A percentile compares a stretch with the other conserved stretches of the same genome.
phyloP scores from a whole-genome alignment of 2,113 vertebrate species.

The Vombatus ursinus region DNA sequence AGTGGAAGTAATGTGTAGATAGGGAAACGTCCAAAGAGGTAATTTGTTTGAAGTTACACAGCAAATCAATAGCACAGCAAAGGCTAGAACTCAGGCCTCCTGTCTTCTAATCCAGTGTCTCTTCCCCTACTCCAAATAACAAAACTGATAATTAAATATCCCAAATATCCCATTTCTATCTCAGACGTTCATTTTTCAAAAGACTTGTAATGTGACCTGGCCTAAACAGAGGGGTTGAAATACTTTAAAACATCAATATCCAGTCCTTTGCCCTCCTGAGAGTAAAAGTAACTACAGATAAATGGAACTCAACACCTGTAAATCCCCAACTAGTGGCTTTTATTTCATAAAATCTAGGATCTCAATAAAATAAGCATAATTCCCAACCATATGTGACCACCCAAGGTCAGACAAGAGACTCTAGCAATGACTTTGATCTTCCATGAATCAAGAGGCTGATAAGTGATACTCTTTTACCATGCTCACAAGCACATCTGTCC shows the following conservation, averaged over 20 bases:
- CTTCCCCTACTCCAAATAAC: background rate
- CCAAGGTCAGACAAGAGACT: background rate
- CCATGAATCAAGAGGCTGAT: slow-evolving; percentile 56
- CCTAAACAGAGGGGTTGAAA: background rate
- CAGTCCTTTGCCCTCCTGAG: background rate
- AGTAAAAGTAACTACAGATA: background rate
- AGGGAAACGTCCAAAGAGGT: background rate
- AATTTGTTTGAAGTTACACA: background rate
- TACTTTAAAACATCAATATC: background rate
- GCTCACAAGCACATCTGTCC: slow-evolving; percentile 21
- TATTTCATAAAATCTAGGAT: background rate
- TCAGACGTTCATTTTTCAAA: background rate
- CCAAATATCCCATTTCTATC: background rate
- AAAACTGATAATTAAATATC: background rate
- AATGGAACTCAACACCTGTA: background rate
- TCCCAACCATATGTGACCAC: background rate
- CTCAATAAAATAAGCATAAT: background rate
- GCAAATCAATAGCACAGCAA: background rate
- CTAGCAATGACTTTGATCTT: slow-evolving; percentile 25
- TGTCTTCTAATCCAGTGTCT: background rate
- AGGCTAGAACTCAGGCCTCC: background rate
- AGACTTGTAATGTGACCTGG: background rate
- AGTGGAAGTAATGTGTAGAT: background rate
- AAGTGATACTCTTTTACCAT: slow-evolving; percentile 11
- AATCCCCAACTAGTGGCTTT: background rate